These are phyloP conservation scores for Aphaenogaster ashmeadi DNA, from an alignment of 1,140 invertebrate genomes.

Conservation along the genomic window DNA sequence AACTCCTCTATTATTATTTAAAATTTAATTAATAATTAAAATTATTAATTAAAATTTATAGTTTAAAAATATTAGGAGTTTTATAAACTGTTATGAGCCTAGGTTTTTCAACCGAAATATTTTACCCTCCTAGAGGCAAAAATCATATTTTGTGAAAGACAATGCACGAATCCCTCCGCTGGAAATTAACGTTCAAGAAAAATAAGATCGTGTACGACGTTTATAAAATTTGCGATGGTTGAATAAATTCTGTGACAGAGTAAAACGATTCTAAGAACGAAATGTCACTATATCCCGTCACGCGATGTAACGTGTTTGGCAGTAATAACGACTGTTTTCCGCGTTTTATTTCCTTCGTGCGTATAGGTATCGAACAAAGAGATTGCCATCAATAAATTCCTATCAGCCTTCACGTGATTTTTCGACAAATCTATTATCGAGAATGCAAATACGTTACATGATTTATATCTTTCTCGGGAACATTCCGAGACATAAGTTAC, in stretches of 20 bases:
- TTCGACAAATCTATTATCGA: background rate
- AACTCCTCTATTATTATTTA: background rate
- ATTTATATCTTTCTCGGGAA: background rate
- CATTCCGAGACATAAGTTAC: background rate
- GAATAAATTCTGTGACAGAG: conserved; percentile 22
- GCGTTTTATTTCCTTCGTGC: conserved; percentile 20
- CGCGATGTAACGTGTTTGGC: conserved; percentile 64
- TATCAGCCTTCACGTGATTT: background rate
- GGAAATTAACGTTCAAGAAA: background rate
- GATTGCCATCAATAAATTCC: conserved; percentile 1
- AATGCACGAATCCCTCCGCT: background rate
- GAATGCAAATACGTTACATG: background rate
- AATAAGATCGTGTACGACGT: background rate
- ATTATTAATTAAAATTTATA: no score
- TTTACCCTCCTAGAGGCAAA: background rate
- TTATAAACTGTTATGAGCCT: background rate
- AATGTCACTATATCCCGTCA: conserved; percentile 63
- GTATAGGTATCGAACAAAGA: conserved; percentile 4
- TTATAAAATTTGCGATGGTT: conserved; percentile 18
- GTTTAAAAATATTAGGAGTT: background rate
- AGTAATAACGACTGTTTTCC: conserved; percentile 36
- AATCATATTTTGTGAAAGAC: background rate
- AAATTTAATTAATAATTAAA: no score
- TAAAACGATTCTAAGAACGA: conserved; percentile 46
- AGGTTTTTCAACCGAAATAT: background rate